Conservation (phyloP, 92 coral and sea anemone species). For the Zoanthus solanderi region DNA sequence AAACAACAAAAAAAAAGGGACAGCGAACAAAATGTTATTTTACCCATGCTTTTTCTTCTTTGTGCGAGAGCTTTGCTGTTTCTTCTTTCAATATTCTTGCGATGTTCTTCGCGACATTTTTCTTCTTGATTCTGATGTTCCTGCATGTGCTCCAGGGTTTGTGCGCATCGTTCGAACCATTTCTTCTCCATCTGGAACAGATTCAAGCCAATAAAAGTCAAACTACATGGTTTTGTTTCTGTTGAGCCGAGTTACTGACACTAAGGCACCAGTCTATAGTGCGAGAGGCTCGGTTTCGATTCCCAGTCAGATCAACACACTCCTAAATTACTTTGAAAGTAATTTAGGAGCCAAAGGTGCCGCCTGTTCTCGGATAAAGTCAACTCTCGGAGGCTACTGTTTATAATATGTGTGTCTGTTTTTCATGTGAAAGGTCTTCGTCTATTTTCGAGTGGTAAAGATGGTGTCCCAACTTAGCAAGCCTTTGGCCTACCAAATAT, state of each 20-base stretch:
- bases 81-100: slow-evolving; percentile 68
- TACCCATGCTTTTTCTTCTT: slow-evolving; percentile 70
- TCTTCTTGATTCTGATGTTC: slow-evolving; percentile 59
- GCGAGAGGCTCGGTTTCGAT: no score
- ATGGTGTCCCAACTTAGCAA: no score
- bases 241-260: neutral
- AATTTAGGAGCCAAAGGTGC: no score
- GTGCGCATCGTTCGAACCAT: slow-evolving; percentile 78
- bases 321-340: no score
- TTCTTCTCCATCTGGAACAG: slow-evolving; percentile 67
- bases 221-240: neutral
- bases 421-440: no score
- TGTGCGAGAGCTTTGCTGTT: slow-evolving; percentile 57
- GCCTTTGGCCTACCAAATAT: no score
- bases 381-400: no score
- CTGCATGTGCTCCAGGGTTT: slow-evolving; percentile 63
- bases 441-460: no score
- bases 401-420: no score
- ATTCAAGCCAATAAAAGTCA: neutral
- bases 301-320: no score
- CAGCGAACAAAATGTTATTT: neutral
- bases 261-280: no score
- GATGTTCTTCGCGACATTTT: slow-evolving; percentile 54
- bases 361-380: no score
- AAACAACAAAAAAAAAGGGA: neutral